Base-by-base conservation (phyloP, 2,888 invertebrate species). In the Suillia variegata region DNA sequence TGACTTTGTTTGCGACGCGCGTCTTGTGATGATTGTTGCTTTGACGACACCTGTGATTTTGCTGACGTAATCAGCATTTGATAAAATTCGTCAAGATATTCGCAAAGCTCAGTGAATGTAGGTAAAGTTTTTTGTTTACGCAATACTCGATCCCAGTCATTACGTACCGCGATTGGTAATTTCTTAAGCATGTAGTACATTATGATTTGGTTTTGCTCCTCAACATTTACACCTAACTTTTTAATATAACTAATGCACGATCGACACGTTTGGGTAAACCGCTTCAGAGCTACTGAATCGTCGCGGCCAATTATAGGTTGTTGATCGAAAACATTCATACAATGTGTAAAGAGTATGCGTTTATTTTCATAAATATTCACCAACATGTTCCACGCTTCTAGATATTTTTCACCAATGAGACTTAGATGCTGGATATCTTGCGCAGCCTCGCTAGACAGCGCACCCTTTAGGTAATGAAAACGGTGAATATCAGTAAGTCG, bases 211-310 rank as follows among this genome's bases (percentile, higher is more conserved):
- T 48, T 56, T 33, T 61, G 53, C 22, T 21, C 33, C 20, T 15
- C 33, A 4, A 56, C 10, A 26, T 59, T 51, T 0, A 51, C 45
- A 3, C 57, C 57, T 15, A 58, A 21, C 20, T 58, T 58, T 17
- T 15, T 8, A 13, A 60, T 52, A 6, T 50, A 55, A 21, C 45
- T 54, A 1, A 56, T 52, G 20, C 56, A 56, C 10, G 60, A 20
- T 6, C 61, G 49, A 49, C 57, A 57, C 22, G 56, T 61, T 54
- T 61, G 50, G 17, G 61, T 54, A 21, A 61, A 61, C 15, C 48
- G 61, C 50, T 51, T 53, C 20, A 58, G 45, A 18, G 58, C 54
- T 21, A 45, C 22, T n/a, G 54, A 21, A 50, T 61, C 56, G 20
- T 48, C 61, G 5, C 50, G 42, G 20, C 10, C 12, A 13, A 58